Evolutionary conservation across 2,888 invertebrate species (phyloP).

Genomic region (Clostera curtula): DNA sequence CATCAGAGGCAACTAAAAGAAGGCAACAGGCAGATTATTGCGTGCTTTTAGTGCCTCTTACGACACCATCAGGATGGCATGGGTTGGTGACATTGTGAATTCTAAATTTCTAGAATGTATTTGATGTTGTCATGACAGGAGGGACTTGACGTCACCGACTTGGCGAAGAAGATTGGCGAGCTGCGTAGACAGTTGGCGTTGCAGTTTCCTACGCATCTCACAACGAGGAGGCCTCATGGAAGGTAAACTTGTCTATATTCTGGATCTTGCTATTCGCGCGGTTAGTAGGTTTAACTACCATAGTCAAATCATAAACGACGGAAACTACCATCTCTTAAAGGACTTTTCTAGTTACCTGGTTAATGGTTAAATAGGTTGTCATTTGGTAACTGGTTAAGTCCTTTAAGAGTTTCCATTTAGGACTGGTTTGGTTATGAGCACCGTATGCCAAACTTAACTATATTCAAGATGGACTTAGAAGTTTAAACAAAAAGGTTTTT

Average conservation of each 20-base stretch:
- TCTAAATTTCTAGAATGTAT: neutral
- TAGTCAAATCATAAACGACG: no score
- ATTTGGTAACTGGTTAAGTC: neutral
- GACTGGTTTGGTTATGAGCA: no score
- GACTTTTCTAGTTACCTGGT: neutral
- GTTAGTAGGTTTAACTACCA: no score
- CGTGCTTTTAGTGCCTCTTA: no score
- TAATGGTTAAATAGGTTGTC: neutral
- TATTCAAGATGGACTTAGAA: no score
- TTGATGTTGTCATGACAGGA: conserved; percentile 56
- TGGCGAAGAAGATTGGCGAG: conserved; percentile 85
- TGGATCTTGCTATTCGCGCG: no score
- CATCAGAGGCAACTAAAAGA: no score
- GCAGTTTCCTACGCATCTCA: conserved; percentile 44
- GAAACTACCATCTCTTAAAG: neutral
- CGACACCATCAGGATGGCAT: neutral
- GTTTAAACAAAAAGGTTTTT: no score
- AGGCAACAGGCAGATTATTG: no score
- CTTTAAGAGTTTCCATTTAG: no score
- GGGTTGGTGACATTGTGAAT: neutral
- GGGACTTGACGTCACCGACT: conserved; percentile 89
- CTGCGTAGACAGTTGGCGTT: conserved; percentile 76
- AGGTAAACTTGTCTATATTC: conserved; percentile 32
- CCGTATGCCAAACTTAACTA: no score
- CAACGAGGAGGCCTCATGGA: conserved; percentile 40